These are phyloP conservation scores for Myripristis jacobus DNA, from an alignment of 2,797 vertebrate species.

Conservation along the genomic window DNA sequence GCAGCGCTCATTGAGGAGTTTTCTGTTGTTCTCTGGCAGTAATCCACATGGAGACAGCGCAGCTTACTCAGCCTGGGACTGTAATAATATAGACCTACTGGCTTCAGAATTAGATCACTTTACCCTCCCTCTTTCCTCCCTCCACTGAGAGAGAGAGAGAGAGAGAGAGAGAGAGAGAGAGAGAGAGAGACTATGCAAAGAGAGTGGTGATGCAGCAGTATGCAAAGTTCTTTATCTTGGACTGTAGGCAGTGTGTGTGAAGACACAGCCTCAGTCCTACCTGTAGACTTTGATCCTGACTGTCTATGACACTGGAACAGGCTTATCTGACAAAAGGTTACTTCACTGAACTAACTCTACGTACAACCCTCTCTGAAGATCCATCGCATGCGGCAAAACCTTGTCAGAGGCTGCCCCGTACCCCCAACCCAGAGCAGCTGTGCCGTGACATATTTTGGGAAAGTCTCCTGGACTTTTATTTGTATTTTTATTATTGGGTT, in stretches of 20 bases:
- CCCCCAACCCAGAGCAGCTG: too few relatives aligned
- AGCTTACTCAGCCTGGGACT: slow-evolving; percentile 35
- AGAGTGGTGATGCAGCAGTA: slow-evolving; percentile 67
- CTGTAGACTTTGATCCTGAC: slow-evolving; percentile 73
- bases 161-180: slow-evolving; percentile 30
- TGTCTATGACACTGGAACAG: slow-evolving; percentile 46
- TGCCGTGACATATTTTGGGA: too few relatives aligned
- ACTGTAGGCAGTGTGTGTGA: slow-evolving; percentile 11
- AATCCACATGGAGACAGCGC: slow-evolving; percentile 41
- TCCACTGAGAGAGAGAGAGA: slow-evolving; percentile 12
- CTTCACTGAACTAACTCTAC: slow-evolving; percentile 29
- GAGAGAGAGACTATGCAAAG: slow-evolving; percentile 63
- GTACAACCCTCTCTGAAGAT: background rate
- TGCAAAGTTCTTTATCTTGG: slow-evolving; percentile 72
- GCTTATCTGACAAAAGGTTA: slow-evolving; percentile 52
- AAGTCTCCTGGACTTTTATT: background rate
- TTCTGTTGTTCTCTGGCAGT: slow-evolving; percentile 26
- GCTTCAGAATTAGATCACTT: slow-evolving; percentile 37
- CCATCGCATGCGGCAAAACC: background rate
- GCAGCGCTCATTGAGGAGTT: slow-evolving; percentile 31
- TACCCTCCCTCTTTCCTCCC: slow-evolving; percentile 43
- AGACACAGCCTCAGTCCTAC: slow-evolving; percentile 27
- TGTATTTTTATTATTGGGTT: background rate
- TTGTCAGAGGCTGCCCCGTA: background rate
- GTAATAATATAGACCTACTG: slow-evolving; percentile 25